Base-by-base conservation (phyloP, 2,113 vertebrate species). In the Bos indicus region DNA sequence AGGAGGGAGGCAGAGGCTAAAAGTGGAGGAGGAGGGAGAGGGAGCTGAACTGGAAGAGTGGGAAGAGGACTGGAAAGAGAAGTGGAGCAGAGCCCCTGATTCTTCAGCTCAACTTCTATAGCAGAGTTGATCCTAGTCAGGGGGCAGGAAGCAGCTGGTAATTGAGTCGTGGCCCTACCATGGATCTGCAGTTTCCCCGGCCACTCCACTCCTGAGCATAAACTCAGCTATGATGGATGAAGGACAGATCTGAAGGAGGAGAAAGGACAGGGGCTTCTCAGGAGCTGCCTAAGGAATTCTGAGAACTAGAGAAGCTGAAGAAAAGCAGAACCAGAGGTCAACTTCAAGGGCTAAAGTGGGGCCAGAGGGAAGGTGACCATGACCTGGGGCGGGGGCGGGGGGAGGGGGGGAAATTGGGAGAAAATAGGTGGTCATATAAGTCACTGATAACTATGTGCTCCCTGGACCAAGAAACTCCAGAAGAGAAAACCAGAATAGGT, bases 371-470 rank as follows among this genome's bases (percentile, higher is more conserved):
- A 62, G 54, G 7, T 13, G 48, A 52, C 43, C 43, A 78, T 57
- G 15, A 78, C 13, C 3, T 23, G 16, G 16, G 36, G 36, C 36
- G 3, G 10, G 19, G 3, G 5, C 7, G 14, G 30, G 14, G 13
- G 13, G 2, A 23, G 12, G 1, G 26, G 7, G 10, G 2, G 7
- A 16, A 48, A 3, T 14, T 40, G 40, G 56, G 26, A 56, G 48
- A 40, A 51, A 64, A 46, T 48, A 30, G 0, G 33, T 80, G 14
- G 14, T 6, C 9, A 40, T 48, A 17, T 5, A 40, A 9, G 14
- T 57, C 48, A 48, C 48, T 30, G 40, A 48, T n/a, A 62, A 30
- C 36, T 16, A 0, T 78, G 33, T 51, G 26, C 26, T 93, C 17
- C 30, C 46, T 26, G 13, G 13, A n/a, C 4, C 10, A 59, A 26